These are phyloP conservation scores for Eristalis arbustorum DNA, from an alignment of 2,888 invertebrate genomes.

Conservation along the genomic window DNA sequence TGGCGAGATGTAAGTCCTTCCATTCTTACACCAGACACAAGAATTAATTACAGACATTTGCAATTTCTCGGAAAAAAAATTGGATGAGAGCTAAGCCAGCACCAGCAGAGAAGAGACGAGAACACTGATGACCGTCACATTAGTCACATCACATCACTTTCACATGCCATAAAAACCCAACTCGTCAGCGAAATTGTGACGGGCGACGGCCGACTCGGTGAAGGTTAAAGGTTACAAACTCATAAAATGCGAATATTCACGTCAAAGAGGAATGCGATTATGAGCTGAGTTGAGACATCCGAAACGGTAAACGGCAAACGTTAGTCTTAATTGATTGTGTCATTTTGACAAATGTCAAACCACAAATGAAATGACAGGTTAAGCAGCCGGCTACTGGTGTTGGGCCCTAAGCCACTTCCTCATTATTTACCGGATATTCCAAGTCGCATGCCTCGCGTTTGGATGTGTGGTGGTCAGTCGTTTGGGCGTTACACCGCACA, in stretches of 20 bases:
- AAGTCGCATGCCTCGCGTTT: not conserved
- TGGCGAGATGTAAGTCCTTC: not conserved
- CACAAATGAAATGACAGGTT: not conserved
- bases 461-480: not conserved
- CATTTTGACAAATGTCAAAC: not conserved
- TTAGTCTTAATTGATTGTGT: not conserved
- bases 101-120: not conserved
- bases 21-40: not conserved
- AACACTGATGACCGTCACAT: not conserved
- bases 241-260: not conserved
- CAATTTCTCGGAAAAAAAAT: not conserved
- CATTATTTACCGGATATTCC: not conserved
- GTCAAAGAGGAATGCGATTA: not conserved
- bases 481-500: not conserved
- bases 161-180: not conserved
- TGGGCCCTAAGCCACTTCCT: not conserved
- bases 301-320: not conserved
- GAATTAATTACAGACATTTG: not conserved
- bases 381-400: conserved; percentile 2
- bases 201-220: not conserved
- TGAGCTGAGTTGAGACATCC: not conserved
- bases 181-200: not conserved
- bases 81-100: too few relatives aligned
- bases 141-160: not conserved
- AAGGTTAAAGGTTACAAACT: not conserved